phyloP scores from a whole-genome alignment of 1,140 invertebrate genomes.

The Paraescarpia echinospica region DNA sequence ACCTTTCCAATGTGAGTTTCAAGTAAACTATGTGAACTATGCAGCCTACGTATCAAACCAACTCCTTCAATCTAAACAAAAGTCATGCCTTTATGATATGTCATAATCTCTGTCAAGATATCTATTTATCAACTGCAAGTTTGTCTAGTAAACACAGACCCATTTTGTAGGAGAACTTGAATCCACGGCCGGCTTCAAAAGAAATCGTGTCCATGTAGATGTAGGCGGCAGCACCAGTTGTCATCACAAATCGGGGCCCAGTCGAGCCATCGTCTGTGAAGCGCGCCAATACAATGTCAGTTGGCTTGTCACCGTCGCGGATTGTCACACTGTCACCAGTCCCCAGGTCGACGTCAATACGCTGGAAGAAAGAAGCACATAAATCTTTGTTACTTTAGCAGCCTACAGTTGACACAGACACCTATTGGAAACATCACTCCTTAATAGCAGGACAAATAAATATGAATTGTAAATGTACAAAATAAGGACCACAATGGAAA shows the following conservation, averaged over 20 bases:
- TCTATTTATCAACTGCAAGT: not conserved
- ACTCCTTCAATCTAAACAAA: not conserved
- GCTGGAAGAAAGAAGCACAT: not conserved
- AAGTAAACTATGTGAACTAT: not conserved
- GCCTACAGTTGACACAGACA: no score
- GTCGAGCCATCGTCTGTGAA: not conserved
- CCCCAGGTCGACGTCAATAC: not conserved
- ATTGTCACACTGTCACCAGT: not conserved
- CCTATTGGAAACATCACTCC: no score
- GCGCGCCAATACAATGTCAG: not conserved
- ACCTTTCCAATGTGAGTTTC: not conserved
- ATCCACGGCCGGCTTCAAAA: not conserved
- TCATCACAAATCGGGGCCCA: not conserved
- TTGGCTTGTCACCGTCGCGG: not conserved
- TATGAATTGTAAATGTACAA: no score
- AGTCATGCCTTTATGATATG: no score
- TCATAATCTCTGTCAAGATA: not conserved
- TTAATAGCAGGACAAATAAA: no score
- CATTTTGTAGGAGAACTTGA: not conserved
- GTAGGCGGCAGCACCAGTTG: not conserved
- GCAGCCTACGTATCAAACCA: not conserved
- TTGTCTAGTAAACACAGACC: not conserved
- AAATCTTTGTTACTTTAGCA: not conserved
- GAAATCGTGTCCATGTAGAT: not conserved
- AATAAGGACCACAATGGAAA: no score